These are phyloP conservation scores for Cherax destructor DNA, from an alignment of 1,140 invertebrate species.

Conservation along the genomic window DNA sequence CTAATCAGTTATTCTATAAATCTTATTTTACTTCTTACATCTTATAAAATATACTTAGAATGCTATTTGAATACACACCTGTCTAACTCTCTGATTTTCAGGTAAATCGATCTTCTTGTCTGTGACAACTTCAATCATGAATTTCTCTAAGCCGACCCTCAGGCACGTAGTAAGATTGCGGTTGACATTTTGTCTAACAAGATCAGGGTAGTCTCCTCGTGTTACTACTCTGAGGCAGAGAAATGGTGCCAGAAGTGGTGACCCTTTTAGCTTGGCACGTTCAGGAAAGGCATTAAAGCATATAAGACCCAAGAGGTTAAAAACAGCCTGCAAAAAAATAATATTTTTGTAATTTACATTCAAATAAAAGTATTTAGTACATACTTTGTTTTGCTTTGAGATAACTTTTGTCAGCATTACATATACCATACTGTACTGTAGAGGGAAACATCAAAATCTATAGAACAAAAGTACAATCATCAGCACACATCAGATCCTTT, in stretches of 20 bases:
- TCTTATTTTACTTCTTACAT: not conserved
- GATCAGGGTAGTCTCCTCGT: slow-evolving; percentile 93
- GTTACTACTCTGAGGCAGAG: slow-evolving; percentile 97
- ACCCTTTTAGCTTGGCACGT: slow-evolving; percentile 92
- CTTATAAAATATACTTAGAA: too few species aligned
- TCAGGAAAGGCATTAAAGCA: slow-evolving; percentile 97
- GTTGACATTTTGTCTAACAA: slow-evolving; percentile 87
- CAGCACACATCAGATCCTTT: too few species aligned
- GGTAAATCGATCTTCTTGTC: slow-evolving; percentile 82
- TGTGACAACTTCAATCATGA: slow-evolving; percentile 97
- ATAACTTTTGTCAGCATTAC: too few species aligned
- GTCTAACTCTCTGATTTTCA: slow-evolving; percentile 70
- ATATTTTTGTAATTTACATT: not conserved
- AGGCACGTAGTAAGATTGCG: slow-evolving; percentile 93
- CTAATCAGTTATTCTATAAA: not conserved
- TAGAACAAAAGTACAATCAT: too few species aligned
- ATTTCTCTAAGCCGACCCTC: slow-evolving; percentile 95
- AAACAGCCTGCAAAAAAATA: slow-evolving; percentile 81
- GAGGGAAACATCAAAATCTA: too few species aligned
- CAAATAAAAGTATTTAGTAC: not conserved
- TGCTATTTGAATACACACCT: slow-evolving; percentile 41
- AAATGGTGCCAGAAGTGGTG: slow-evolving; percentile 93
- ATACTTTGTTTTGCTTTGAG: too few species aligned
- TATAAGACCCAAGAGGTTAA: slow-evolving; percentile 93
- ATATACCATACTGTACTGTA: too few species aligned